Evolutionary conservation across 2,888 invertebrate species (phyloP), one percentile per base, ranked within the genome.

Genomic region (Drosophila lutescens): DNA sequence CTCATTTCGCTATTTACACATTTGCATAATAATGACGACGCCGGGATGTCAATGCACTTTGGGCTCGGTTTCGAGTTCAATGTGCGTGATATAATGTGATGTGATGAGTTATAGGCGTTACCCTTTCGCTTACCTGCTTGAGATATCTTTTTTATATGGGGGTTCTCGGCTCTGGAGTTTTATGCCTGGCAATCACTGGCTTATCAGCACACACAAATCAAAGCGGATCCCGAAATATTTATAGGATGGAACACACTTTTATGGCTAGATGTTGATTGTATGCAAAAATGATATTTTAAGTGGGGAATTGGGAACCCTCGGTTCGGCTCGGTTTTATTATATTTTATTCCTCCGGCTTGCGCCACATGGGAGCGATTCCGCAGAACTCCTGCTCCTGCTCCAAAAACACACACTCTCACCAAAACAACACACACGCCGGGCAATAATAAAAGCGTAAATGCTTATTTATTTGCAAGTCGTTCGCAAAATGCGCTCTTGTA

Each of bases 401-500:
- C 13, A 15, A 12, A 55, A 59, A 70, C 71, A 57, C 63, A 67
- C 56, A 56, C 38, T 50, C 53, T 46, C 61, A 61, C 71, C 38
- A 57, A 32, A 54, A 69, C 57, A 40, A 60, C 49, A 59, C 59
- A 62, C 54, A 68, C 58, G 55, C 57, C 36, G 74, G 65, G 77
- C 81, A 80, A 86, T 78, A 86, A 88, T 84, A 86, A 88, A 88
- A 81, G 85, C 85, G 87, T 88, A 88, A 86, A 86, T 86, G 85
- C 85, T 88, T 88, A 86, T 86, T 86, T 86, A 86, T 86, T 86
- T 84, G 83, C 83, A 88, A 84, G 83, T 84, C 83, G 83, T 86
- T 84, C 86, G 77, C 79, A 74, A 87, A 82, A 87, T 85, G 79
- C 88, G 82, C 82, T 83, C 77, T 77, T 88, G 79, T 86, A 86